phyloP scores from a whole-genome alignment of 92 coral and sea anemone species.

The Diadumene lineata region DNA sequence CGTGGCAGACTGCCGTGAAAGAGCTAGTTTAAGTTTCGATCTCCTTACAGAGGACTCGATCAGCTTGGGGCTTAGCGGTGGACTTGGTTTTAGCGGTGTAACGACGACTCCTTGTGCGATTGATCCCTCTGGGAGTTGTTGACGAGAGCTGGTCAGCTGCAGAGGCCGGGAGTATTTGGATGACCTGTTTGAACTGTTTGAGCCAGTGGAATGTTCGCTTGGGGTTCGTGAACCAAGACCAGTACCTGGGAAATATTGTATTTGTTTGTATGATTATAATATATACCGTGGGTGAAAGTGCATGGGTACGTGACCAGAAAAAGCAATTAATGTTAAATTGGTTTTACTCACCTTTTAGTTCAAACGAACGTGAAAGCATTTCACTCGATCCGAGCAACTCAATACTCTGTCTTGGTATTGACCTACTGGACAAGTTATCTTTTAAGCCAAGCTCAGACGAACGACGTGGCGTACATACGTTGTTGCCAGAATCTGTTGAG shows the following conservation, averaged over 20 bases:
- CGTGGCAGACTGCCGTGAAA: constrained; percentile 50
- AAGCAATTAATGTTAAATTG: too few species aligned
- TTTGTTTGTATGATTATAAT: neutral
- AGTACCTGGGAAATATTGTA: neutral
- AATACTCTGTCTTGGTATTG: neutral
- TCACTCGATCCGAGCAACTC: neutral
- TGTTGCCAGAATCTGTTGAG: neutral
- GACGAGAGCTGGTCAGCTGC: neutral
- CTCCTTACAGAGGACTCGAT: constrained; percentile 59
- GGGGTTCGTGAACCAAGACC: constrained; percentile 19
- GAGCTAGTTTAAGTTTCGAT: constrained; percentile 49
- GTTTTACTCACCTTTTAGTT: constrained; percentile 36
- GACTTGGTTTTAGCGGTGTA: constrained; percentile 46
- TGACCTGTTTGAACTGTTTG: constrained; percentile 13
- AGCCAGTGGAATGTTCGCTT: neutral
- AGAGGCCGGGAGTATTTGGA: constrained; percentile 3
- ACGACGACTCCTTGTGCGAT: constrained; percentile 33
- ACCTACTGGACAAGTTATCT: constrained; percentile 13
- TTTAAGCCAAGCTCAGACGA: neutral
- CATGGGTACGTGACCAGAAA: too few species aligned
- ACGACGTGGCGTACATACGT: neutral
- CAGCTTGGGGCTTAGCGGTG: constrained; percentile 46
- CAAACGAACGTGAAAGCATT: constrained; percentile 13
- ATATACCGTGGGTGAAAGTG: too few species aligned
- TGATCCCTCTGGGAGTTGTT: neutral